A percentile compares a stretch with the other conserved stretches of the same genome.
These are phyloP conservation scores for Pteronura brasiliensis DNA, from an alignment of 2,113 vertebrate species.

Conservation along the genomic window DNA sequence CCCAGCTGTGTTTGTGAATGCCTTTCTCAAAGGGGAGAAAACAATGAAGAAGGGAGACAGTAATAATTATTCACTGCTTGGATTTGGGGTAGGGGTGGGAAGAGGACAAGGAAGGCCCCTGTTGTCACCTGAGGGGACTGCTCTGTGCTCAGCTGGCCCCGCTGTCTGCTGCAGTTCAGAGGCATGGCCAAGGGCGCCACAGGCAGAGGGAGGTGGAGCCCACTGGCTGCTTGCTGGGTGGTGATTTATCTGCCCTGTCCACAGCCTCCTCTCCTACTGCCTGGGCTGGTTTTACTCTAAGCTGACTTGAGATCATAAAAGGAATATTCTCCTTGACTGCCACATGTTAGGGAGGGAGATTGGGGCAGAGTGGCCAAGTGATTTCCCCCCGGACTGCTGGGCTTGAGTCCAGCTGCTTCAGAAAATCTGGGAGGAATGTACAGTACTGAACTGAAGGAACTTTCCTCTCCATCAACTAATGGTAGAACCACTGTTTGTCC, in stretches of 20 bases:
- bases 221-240: neutral
- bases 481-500: neutral
- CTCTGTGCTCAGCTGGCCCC: neutral
- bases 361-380: conserved; percentile 32
- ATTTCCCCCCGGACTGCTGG: conserved; percentile 56
- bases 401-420: conserved; percentile 36
- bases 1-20: neutral
- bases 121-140: neutral
- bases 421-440: conserved; percentile 33
- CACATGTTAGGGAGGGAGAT: conserved; percentile 46
- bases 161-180: neutral
- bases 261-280: conserved; percentile 19
- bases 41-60: neutral
- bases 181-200: neutral
- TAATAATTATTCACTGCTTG: neutral
- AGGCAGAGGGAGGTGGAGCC: neutral
- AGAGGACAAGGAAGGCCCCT: neutral
- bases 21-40: neutral
- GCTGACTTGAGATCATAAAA: conserved; percentile 59
- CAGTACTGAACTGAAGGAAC: conserved; percentile 23
- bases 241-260: neutral
- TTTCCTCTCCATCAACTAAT: neutral
- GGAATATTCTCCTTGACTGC: conserved; percentile 43
- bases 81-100: neutral
- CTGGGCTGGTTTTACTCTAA: conserved; percentile 35